Percentiles rank a stretch among this genome's conserved stretches.
Conservation (phyloP, 2,888 invertebrate species). For the Brachylomia viminalis region DNA sequence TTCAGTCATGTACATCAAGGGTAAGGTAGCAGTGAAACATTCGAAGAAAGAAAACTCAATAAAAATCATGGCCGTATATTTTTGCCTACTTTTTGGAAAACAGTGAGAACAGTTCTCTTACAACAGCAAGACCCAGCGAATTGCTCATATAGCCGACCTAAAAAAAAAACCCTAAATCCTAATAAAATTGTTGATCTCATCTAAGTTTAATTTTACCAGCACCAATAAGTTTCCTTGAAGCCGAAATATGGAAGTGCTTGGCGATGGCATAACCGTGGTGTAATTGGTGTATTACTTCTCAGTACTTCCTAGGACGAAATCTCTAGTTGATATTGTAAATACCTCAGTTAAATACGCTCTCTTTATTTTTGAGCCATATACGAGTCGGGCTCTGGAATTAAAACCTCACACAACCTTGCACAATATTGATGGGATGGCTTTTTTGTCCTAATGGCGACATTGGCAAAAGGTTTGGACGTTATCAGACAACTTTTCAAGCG, state of each 20-base stretch:
- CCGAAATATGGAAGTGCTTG: background rate
- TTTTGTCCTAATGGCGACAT: conserved; percentile 11
- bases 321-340: background rate
- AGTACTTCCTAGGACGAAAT: background rate
- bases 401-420: background rate
- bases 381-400: background rate
- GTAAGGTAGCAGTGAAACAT: background rate
- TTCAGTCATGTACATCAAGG: background rate
- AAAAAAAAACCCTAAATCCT: too few relatives aligned
- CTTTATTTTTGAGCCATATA: background rate
- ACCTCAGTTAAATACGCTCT: background rate
- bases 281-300: background rate
- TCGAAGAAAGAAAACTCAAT: background rate
- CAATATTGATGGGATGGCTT: conserved; percentile 2
- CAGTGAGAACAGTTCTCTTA: background rate
- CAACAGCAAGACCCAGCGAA: background rate
- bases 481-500: conserved; percentile 25
- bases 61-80: background rate
- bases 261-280: background rate
- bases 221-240: background rate
- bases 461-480: background rate
- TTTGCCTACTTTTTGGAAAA: background rate
- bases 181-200: background rate
- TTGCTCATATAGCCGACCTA: background rate
- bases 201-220: background rate